Evolutionary conservation across 2,113 vertebrate genomes (phyloP).

Genomic region (Excalfactoria chinensis): DNA sequence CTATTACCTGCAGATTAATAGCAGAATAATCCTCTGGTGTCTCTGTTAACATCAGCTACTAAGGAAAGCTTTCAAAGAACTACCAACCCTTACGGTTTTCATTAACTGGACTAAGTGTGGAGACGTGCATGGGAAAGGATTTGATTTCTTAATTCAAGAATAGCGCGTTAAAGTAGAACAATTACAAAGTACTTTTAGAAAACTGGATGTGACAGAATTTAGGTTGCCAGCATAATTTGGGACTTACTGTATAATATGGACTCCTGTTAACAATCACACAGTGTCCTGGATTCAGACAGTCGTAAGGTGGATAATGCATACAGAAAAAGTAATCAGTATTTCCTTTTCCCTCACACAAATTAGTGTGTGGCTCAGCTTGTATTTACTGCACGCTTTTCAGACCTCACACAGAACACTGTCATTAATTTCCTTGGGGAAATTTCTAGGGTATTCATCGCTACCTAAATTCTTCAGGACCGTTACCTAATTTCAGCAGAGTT

Average conservation of each 20-base stretch:
- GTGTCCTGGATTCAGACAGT: neutral
- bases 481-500: neutral
- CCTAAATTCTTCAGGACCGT: neutral
- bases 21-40: slow-evolving; percentile 71
- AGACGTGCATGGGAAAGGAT: neutral
- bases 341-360: neutral
- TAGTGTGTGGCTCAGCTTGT: neutral
- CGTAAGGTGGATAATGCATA: neutral
- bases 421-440: neutral
- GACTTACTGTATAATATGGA: neutral
- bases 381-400: neutral
- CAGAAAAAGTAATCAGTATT: neutral
- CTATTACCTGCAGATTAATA: slow-evolving; percentile 80
- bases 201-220: neutral
- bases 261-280: neutral
- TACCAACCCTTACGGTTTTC: slow-evolving; percentile 41
- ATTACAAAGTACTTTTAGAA: neutral
- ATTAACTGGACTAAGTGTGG: slow-evolving; percentile 36
- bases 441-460: neutral
- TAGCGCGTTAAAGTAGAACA: neutral
- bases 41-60: slow-evolving; percentile 71
- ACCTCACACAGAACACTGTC: neutral
- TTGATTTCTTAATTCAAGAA: slow-evolving; percentile 10
- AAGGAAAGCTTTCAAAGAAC: slow-evolving; percentile 50
- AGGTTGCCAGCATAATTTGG: neutral